Base-by-base conservation (phyloP, 2,113 vertebrate species). In the Crotalus helleri region DNA sequence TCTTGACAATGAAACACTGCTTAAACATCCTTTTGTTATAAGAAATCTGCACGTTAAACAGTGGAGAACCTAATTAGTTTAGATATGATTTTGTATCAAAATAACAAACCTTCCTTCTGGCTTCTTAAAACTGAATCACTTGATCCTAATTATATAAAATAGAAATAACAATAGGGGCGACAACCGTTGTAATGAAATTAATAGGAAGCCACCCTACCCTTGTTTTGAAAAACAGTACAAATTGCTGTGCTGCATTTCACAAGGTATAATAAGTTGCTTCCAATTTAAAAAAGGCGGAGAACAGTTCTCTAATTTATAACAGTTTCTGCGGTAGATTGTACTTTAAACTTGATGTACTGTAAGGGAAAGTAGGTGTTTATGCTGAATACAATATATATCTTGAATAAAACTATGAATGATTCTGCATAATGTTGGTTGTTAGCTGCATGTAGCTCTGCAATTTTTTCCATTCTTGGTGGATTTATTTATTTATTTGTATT, bases 51-150 rank as follows among this genome's bases (percentile, higher is more conserved):
- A 39, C 17, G 29, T n/a, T 39, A 88, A 64, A 92, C 17, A 54
- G 1, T 17, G 64, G 87, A 46, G 33, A 53, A 55, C 87, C 49
- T 51, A 39, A 13, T 55, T 88, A 29, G 74, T 92, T 90, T 88
- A 54, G 53, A 13, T 51, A 74, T 19, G 21, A 53, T 13, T 88
- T 24, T 57, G 46, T 55, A 23, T 88, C 85, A 91, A 88, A 57
- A 51, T 88, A 88, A 51, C 85, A 93, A 87, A 91, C 26, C 26
- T 91, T 88, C 59, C 89, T 91, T 88, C 44, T 53, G 23, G 54
- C 29, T 19, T 64, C 90, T 88, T 58, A 85, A 88, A 15, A 88
- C 19, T 58, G n/a, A 55, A 21, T 13, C 29, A 39, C 58, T 91
- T 93, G 58, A 91, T 12, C 24, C 24, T 91, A 53, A 88, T 54